phyloP scores from a whole-genome alignment of 2,113 vertebrate species.

The Gnathonemus echidnorhynchus region DNA sequence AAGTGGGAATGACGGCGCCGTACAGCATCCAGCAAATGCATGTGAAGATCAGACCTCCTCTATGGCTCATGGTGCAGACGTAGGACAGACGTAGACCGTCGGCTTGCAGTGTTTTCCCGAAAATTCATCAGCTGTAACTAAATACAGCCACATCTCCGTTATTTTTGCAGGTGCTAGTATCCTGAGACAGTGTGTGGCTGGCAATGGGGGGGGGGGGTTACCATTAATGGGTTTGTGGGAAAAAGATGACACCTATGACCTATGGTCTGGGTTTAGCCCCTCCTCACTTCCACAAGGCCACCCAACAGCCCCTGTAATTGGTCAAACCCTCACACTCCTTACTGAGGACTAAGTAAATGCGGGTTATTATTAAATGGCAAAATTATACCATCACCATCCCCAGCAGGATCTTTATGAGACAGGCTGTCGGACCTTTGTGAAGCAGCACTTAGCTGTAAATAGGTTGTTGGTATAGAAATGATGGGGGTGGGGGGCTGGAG shows the following conservation, averaged over 20 bases:
- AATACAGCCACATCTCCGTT: slow-evolving; percentile 53
- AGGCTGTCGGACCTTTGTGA: background rate
- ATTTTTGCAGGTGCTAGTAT: slow-evolving; percentile 49
- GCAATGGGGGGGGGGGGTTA: too few species aligned
- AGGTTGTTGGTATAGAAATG: background rate
- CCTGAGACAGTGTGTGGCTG: background rate
- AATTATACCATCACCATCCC: background rate
- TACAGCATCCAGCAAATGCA: background rate
- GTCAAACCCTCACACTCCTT: background rate
- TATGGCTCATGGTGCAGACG: background rate
- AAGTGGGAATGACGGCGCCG: background rate
- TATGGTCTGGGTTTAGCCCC: background rate
- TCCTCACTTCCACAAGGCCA: background rate
- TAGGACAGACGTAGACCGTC: background rate
- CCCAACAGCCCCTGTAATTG: background rate
- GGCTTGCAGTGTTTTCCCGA: slow-evolving; percentile 26
- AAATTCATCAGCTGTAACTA: slow-evolving; percentile 52
- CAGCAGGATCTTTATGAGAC: background rate
- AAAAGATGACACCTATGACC: background rate
- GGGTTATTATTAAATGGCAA: background rate
- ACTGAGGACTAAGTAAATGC: background rate
- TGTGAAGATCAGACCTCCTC: background rate
- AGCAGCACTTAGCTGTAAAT: background rate
- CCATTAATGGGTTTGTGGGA: background rate
- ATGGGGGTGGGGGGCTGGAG: background rate